Percentiles rank a stretch among this genome's conserved stretches.
phyloP scores from a whole-genome alignment of 1,140 invertebrate genomes.

The Solenopsis invicta region DNA sequence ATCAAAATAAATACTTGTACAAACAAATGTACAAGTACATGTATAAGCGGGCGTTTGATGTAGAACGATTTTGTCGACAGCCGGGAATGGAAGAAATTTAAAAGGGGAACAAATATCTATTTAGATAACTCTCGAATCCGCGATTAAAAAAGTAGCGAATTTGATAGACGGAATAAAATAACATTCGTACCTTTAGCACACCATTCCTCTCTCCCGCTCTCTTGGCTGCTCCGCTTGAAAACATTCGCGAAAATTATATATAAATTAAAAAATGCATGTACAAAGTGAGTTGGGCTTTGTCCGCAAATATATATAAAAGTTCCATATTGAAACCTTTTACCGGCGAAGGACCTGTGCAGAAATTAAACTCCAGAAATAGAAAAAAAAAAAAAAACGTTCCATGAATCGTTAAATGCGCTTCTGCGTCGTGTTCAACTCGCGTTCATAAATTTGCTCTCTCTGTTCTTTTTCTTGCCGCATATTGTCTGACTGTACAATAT shows the following conservation, averaged over 20 bases:
- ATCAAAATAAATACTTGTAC: constrained; percentile 6
- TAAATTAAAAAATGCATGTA: not conserved
- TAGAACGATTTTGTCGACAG: not conserved
- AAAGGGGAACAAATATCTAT: not conserved
- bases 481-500: constrained; percentile 22
- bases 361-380: constrained; percentile 51
- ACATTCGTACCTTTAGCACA: not conserved
- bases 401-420: constrained; percentile 28
- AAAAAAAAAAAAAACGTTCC: constrained; percentile 53
- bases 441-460: constrained; percentile 1
- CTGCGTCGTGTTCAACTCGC: not conserved
- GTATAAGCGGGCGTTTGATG: not conserved
- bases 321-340: not conserved
- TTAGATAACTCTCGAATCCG: not conserved
- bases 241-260: not conserved
- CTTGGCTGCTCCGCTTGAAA: not conserved
- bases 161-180: not conserved
- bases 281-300: not conserved
- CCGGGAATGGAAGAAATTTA: not conserved
- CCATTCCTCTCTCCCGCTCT: not conserved
- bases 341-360: constrained; percentile 23
- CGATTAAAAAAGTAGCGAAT: not conserved
- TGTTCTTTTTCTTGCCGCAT: constrained; percentile 5
- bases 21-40: not conserved
- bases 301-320: not conserved